phyloP scores from a whole-genome alignment of 1,140 invertebrate genomes.

The Sminthurides bifidus region DNA sequence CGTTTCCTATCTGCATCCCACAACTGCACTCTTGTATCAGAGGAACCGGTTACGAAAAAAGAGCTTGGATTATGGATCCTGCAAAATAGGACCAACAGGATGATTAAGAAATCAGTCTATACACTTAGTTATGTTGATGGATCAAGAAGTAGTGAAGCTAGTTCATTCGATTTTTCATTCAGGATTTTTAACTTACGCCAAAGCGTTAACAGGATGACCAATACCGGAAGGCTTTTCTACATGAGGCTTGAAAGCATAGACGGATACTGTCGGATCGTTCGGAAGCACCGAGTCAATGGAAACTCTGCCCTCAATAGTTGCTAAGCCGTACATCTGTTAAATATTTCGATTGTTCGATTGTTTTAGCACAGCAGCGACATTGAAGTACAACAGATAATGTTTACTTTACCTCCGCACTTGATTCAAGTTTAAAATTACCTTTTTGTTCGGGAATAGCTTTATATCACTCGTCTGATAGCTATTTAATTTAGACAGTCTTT shows the following conservation, averaged over 20 bases:
- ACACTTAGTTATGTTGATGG: too few species aligned
- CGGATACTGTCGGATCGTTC: neutral
- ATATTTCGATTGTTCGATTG: neutral
- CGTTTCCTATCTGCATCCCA: too few species aligned
- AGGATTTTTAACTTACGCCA: too few species aligned
- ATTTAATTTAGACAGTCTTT: neutral
- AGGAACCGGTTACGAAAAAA: too few species aligned
- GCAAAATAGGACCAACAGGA: too few species aligned
- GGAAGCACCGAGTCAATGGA: neutral
- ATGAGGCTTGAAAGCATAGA: constrained; percentile 4
- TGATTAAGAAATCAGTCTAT: too few species aligned
- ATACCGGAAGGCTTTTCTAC: neutral
- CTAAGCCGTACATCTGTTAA: neutral
- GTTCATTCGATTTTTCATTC: too few species aligned
- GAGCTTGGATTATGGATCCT: too few species aligned
- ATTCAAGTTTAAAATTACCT: neutral
- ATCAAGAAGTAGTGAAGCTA: too few species aligned
- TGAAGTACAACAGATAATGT: neutral
- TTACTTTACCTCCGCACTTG: neutral
- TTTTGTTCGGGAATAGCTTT: constrained; percentile 3
- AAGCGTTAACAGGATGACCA: constrained; percentile 3
- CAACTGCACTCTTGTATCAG: too few species aligned
- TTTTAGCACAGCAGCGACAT: neutral
- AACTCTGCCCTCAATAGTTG: neutral
- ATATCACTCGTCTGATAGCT: neutral